Evolutionary conservation across 2,113 vertebrate genomes (phyloP).

Genomic region (Etheostoma spectabile): DNA sequence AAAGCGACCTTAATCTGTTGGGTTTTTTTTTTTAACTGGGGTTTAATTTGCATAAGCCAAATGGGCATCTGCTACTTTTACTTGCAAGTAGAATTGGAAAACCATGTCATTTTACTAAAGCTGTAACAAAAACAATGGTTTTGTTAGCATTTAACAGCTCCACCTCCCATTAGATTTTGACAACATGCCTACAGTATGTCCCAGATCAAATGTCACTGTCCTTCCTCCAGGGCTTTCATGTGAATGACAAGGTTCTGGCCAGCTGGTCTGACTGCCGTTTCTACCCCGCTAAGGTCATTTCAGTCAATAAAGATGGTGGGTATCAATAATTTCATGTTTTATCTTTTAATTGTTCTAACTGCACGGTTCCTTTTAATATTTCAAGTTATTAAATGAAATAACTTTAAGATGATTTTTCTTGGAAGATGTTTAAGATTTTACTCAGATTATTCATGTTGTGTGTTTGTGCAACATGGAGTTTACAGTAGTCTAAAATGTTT

Average conservation of each 20-base stretch:
- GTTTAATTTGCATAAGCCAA: neutral
- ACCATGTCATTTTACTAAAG: neutral
- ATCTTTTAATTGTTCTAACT: neutral
- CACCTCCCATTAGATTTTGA: neutral
- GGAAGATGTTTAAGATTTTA: neutral
- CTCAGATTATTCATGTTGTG: neutral
- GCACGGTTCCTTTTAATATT: neutral
- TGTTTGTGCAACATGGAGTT: neutral
- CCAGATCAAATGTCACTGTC: neutral
- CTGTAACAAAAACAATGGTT: neutral
- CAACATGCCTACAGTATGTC: neutral
- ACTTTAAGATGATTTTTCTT: neutral
- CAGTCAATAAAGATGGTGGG: constrained; percentile 97
- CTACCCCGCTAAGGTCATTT: constrained; percentile 96
- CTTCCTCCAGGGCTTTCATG: constrained; percentile 89
- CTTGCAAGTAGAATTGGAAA: neutral
- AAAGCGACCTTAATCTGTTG: no score
- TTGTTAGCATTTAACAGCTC: neutral
- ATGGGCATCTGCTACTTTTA: neutral
- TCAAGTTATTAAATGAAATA: neutral
- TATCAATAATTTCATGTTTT: neutral
- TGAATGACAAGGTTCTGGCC: constrained; percentile 95
- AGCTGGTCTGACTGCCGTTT: constrained; percentile 99
- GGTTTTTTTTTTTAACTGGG: no score
- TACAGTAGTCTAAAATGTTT: neutral